Base-by-base conservation (phyloP, 1,140 invertebrate species). In the Epicauta chinensis region DNA sequence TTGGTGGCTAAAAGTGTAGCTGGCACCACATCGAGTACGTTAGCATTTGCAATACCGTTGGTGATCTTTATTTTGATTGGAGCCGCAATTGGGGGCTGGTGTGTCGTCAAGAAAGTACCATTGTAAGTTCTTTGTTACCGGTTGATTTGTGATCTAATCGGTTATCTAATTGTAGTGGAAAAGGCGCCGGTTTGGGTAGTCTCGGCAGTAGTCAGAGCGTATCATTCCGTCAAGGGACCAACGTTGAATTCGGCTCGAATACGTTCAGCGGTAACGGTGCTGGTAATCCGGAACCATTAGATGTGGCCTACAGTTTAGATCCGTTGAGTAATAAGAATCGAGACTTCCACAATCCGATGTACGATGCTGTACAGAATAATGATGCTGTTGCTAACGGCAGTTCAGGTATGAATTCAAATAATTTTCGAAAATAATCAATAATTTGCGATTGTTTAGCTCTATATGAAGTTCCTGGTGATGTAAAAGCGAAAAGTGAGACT, bases 301-400 rank as follows among this genome's bases (percentile, higher is more conserved):
- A 92, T 63, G 83, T 83, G 17, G 86, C 87, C 34, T 91, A 89
- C 68, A 84, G 81, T 60, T 71, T 90, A 42, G 79, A 80, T 36
- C 83, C 87, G 39, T 77, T 86, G 23, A 77, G 78, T 54, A 75
- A 73, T 52, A 90, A 90, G 69, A 85, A 84, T 42, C 78, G 91
- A 43, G 92, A 97, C 72, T 96, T 97, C 73, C 88, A 86, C 64
- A 97, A 96, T 75, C 93, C 93, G 7, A 94, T 97, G 91, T 97
- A 95, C 69, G 93, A 97, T 64, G 91, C 81, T 1, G 82, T 89
- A 7, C 80, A 79, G 51, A 73, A 75, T 53, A 72, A 69, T 64
- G 52, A 80, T 56, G 65, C 74, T 10, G 75, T 81, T 53, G 77
- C 77, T 41, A 80, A 81, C 49, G 77, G 79, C 42, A 72, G 70